These are phyloP conservation scores for Lysandra coridon DNA, from an alignment of 2,888 invertebrate genomes.

Conservation along the genomic window DNA sequence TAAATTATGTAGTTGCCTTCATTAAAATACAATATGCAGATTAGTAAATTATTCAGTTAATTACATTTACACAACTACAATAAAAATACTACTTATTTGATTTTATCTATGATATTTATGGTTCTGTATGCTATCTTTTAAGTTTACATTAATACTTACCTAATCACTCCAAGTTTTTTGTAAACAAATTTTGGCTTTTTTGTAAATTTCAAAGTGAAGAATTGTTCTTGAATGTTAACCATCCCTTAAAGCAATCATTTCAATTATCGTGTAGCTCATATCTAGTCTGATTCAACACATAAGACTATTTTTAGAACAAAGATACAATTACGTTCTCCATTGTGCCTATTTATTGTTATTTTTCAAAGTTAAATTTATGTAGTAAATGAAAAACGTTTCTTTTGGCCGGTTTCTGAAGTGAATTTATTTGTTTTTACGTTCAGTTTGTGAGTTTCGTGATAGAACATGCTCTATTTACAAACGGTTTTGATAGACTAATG, in stretches of 20 bases:
- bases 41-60: neutral
- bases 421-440: neutral
- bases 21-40: neutral
- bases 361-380: constrained; percentile 66
- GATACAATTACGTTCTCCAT: constrained; percentile 49
- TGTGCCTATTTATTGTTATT: constrained; percentile 61
- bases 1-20: neutral
- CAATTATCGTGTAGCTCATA: neutral
- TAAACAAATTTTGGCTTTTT: too few species aligned
- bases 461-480: too few species aligned
- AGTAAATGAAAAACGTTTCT: constrained; percentile 33
- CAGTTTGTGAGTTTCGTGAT: too few species aligned
- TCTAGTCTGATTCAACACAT: constrained; percentile 5
- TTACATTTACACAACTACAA: neutral
- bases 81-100: neutral
- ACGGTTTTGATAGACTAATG: too few species aligned
- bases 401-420: neutral
- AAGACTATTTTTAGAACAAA: neutral
- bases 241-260: neutral
- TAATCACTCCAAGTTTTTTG: neutral
- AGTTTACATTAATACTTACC: neutral
- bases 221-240: neutral
- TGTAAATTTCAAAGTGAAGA: neutral
- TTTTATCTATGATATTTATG: neutral
- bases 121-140: neutral